phyloP scores from a whole-genome alignment of 2,113 vertebrate species.

The Seriola quinqueradiata region DNA sequence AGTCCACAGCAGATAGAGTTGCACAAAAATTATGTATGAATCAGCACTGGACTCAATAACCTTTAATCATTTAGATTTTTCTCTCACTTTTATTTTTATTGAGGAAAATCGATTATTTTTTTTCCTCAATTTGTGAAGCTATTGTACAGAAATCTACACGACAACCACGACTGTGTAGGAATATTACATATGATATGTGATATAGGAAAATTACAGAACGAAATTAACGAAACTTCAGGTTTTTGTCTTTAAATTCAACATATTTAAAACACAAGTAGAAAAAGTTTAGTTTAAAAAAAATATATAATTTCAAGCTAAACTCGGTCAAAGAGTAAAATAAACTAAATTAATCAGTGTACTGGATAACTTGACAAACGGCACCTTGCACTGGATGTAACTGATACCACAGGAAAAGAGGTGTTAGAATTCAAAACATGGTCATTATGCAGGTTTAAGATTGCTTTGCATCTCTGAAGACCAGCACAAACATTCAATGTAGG shows the following conservation, averaged over 20 bases:
- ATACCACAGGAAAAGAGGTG: conserved; percentile 59
- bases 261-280: not conserved
- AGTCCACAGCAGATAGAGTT: conserved; percentile 27
- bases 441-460: conserved; percentile 38
- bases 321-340: not conserved
- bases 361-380: conserved; percentile 55
- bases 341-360: conserved; percentile 21
- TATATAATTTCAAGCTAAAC: not conserved
- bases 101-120: too few relatives aligned
- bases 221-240: not conserved
- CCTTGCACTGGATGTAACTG: conserved; percentile 52
- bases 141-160: too few relatives aligned
- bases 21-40: not conserved
- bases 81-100: not conserved
- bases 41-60: not conserved
- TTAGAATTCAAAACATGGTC: conserved; percentile 70
- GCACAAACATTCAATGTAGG: not conserved
- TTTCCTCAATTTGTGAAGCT: too few relatives aligned
- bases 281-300: too few relatives aligned
- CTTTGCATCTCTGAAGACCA: conserved; percentile 40
- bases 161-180: too few relatives aligned
- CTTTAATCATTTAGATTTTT: not conserved
- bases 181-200: too few relatives aligned
- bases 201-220: too few relatives aligned
- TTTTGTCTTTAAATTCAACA: not conserved